Percentiles rank a stretch among this genome's conserved stretches.
phyloP scores from a whole-genome alignment of 2,113 vertebrate species.

The Antechinus stuartii region DNA sequence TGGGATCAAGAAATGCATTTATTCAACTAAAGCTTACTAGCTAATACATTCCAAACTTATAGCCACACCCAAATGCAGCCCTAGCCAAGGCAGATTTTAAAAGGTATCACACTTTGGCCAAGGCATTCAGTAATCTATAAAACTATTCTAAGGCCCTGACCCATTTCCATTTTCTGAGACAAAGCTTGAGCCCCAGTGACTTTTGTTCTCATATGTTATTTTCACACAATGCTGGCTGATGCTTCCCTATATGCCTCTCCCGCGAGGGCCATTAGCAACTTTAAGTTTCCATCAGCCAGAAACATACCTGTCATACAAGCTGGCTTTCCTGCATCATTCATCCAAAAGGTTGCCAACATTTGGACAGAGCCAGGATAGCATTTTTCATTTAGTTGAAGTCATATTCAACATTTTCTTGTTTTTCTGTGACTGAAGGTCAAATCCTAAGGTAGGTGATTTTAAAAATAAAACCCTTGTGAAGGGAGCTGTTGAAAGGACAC shows the following conservation, averaged over 20 bases:
- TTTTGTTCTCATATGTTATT: slow-evolving; percentile 31
- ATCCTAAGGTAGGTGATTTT: slow-evolving; percentile 38
- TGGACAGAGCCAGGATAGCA: background rate
- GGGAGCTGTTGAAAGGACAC: slow-evolving; percentile 10
- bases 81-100: background rate
- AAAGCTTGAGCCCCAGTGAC: background rate
- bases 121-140: background rate
- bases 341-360: background rate
- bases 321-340: background rate
- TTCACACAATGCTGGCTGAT: background rate
- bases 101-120: background rate
- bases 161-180: background rate
- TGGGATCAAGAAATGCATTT: background rate
- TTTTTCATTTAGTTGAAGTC: slow-evolving; percentile 56
- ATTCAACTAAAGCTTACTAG: background rate
- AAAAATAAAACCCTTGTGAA: slow-evolving; percentile 53
- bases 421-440: slow-evolving; percentile 60
- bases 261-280: slow-evolving; percentile 37
- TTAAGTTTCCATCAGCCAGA: slow-evolving; percentile 8
- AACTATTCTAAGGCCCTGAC: background rate
- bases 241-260: background rate
- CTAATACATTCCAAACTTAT: background rate
- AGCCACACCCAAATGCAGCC: background rate
- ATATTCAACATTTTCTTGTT: slow-evolving; percentile 63
- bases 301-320: background rate